Evolutionary conservation across 2,113 vertebrate species (phyloP).

Genomic region (Ptychochromis oligacanthus): DNA sequence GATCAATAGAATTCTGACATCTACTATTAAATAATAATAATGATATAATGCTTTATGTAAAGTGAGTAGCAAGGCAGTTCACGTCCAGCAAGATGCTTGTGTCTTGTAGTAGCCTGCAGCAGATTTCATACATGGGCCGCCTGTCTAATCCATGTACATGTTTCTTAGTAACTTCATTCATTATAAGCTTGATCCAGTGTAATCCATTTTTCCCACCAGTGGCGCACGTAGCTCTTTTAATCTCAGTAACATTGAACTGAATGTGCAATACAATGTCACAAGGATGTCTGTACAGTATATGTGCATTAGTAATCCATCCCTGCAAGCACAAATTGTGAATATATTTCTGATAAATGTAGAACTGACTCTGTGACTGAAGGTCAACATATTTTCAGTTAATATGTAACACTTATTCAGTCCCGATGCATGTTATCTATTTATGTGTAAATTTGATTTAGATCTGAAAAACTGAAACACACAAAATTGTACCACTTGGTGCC

Average conservation of each 20-base stretch:
- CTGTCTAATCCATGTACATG: conserved; percentile 41
- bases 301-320: conserved; percentile 6
- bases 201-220: conserved; percentile 6
- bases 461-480: neutral
- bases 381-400: neutral
- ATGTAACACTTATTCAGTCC: neutral
- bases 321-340: neutral
- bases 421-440: neutral
- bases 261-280: conserved; percentile 42
- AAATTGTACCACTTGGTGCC: too few relatives aligned
- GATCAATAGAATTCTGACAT: neutral
- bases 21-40: neutral
- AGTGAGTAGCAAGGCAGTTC: neutral
- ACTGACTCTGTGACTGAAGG: neutral
- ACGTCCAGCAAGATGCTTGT: neutral
- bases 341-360: neutral
- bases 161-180: conserved; percentile 51
- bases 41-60: neutral
- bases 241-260: conserved; percentile 21
- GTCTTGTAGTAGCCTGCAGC: conserved; percentile 6
- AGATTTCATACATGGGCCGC: conserved; percentile 9
- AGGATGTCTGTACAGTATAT: neutral
- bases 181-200: neutral
- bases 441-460: conserved; percentile 3
- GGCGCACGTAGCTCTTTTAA: neutral